phyloP scores from a whole-genome alignment of 30 jellyfish, hydroid and myxozoan species.

The Mastigias papua region DNA sequence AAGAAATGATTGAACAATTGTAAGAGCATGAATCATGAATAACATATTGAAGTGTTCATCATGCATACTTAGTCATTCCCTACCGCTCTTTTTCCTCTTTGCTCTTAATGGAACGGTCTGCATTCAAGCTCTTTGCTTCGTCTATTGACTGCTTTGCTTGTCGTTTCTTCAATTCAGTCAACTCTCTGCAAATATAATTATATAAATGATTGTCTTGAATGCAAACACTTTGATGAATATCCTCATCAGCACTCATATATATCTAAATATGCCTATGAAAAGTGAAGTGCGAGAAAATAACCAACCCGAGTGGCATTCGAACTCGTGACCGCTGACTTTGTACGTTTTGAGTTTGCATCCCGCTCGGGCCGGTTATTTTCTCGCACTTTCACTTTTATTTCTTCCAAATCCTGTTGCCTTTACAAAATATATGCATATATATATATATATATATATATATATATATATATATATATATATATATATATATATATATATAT shows the following conservation, averaged over 20 bases:
- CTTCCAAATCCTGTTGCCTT: too few species aligned
- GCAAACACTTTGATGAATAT: not conserved
- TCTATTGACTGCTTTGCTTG: conserved; percentile 82
- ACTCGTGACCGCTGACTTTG: not conserved
- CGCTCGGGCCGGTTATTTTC: too few species aligned
- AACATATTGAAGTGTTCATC: not conserved
- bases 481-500: too few species aligned
- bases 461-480: too few species aligned
- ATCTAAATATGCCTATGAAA: not conserved
- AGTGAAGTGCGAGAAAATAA: not conserved
- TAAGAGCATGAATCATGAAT: not conserved
- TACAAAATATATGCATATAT: too few species aligned
- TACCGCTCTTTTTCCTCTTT: conserved; percentile 81
- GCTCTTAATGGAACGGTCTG: conserved; percentile 57
- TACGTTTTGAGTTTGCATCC: not conserved
- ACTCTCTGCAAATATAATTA: conserved; percentile 47
- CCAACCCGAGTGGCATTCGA: too few species aligned
- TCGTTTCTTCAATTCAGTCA: conserved; percentile 62
- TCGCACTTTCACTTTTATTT: too few species aligned
- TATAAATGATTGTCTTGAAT: not conserved
- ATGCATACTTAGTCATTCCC: not conserved
- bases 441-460: too few species aligned
- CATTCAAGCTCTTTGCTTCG: conserved; percentile 40
- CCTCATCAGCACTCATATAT: not conserved
- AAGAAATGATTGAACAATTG: not conserved